phyloP scores from a whole-genome alignment of 30 jellyfish, hydroid and myxozoan genomes.

The Calvadosia cruxmelitensis region DNA sequence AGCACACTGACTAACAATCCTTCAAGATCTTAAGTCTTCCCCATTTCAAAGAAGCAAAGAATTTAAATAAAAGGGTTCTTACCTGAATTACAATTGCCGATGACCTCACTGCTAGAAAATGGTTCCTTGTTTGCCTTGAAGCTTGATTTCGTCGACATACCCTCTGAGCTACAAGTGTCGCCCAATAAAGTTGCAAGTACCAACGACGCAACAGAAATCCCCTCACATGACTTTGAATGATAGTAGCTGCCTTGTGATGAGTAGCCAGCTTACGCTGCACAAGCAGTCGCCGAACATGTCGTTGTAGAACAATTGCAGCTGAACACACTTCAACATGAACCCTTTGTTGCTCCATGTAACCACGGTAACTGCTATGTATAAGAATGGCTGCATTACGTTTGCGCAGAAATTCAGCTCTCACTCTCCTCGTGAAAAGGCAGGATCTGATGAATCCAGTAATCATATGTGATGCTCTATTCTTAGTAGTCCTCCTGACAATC shows the following conservation, averaged over 20 bases:
- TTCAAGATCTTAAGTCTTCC: too few relatives aligned
- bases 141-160: too few relatives aligned
- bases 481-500: too few relatives aligned
- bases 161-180: too few relatives aligned
- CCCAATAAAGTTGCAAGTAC: too few relatives aligned
- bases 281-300: not conserved
- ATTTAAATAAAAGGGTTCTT: not conserved
- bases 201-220: too few relatives aligned
- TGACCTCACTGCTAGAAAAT: not conserved
- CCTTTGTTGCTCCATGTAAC: not conserved
- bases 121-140: not conserved
- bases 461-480: too few relatives aligned
- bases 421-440: too few relatives aligned
- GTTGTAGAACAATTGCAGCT: constrained; percentile 12
- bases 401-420: constrained; percentile 1
- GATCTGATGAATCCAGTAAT: too few relatives aligned
- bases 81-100: constrained; percentile 21
- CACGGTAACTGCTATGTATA: constrained; percentile 10
- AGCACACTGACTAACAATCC: too few relatives aligned
- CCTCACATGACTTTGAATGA: constrained; percentile 5
- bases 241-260: not conserved
- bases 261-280: not conserved
- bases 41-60: too few relatives aligned
- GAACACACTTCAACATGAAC: not conserved
- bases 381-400: constrained; percentile 17